Conservation (phyloP, 2,797 vertebrate genomes). For the Enteromius trimaculatus region DNA sequence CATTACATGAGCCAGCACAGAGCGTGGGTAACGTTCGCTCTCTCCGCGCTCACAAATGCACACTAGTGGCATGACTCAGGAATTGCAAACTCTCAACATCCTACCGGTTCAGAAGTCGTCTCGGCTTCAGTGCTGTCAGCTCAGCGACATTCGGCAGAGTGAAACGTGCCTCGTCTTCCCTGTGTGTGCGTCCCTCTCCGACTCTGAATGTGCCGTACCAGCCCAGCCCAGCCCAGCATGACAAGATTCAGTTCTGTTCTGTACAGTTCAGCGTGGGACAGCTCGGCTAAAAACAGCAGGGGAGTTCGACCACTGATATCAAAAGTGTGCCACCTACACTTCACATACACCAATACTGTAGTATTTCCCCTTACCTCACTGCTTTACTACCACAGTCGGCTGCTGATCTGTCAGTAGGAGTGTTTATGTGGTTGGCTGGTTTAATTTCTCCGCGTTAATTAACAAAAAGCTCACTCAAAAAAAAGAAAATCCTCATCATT, state of each 20-base stretch:
- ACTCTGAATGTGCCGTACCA: slow-evolving; percentile 20
- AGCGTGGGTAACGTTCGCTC: not conserved
- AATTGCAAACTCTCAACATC: slow-evolving; percentile 36
- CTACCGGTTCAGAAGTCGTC: slow-evolving; percentile 37
- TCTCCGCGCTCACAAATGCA: slow-evolving; percentile 4
- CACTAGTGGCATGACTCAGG: slow-evolving; percentile 34
- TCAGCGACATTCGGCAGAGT: slow-evolving; percentile 23
- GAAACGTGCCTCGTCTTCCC: slow-evolving; percentile 5
- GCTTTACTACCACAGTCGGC: not conserved
- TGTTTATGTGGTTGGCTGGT: not conserved
- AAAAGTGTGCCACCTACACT: slow-evolving; percentile 11
- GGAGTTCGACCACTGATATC: slow-evolving; percentile 8
- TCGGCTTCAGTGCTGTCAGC: not conserved
- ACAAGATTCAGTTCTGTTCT: slow-evolving; percentile 43
- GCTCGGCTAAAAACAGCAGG: not conserved
- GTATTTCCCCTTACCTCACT: not conserved
- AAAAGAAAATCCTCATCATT: not conserved
- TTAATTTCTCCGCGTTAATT: not conserved
- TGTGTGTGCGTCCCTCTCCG: slow-evolving; percentile 6
- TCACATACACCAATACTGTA: slow-evolving; percentile 26
- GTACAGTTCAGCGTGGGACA: slow-evolving; percentile 34
- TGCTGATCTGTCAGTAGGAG: not conserved
- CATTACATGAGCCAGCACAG: slow-evolving; percentile 11
- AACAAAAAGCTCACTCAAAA: not conserved
- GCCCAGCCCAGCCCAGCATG: slow-evolving; percentile 35